Evolutionary conservation across 1,140 invertebrate genomes (phyloP).

Genomic region (Caenorhabditis remanei): DNA sequence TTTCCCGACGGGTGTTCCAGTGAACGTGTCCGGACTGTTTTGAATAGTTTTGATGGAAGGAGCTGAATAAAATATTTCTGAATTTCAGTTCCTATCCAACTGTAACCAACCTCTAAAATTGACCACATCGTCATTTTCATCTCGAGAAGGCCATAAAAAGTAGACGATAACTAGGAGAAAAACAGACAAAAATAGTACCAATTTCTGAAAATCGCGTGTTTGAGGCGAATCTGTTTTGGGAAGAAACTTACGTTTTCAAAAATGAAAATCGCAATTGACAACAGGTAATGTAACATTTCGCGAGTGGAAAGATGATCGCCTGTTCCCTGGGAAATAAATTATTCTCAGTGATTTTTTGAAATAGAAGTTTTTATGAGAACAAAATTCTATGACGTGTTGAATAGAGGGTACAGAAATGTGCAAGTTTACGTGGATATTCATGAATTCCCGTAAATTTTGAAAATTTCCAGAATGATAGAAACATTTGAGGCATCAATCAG

Average conservation of each 20-base stretch:
- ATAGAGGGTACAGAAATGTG: no score
- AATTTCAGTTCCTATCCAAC: not conserved
- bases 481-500: no score
- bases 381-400: not conserved
- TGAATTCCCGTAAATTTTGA: no score
- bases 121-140: not conserved
- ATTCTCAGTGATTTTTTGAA: not conserved
- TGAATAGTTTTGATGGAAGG: not conserved
- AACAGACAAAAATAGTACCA: not conserved
- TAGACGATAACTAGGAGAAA: not conserved
- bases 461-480: no score
- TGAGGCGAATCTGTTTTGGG: not conserved
- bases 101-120: not conserved
- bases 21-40: not conserved
- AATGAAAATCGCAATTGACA: slow-evolving; percentile 10
- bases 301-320: no score
- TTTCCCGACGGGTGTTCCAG: not conserved
- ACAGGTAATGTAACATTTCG: slow-evolving; percentile 48
- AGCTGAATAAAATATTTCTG: not conserved
- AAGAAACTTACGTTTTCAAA: slow-evolving; percentile 5
- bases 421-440: no score
- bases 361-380: not conserved
- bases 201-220: not conserved
- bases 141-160: not conserved
- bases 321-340: no score